Base-by-base conservation (phyloP, 2,797 vertebrate genomes). In the Trichosurus vulpecula region DNA sequence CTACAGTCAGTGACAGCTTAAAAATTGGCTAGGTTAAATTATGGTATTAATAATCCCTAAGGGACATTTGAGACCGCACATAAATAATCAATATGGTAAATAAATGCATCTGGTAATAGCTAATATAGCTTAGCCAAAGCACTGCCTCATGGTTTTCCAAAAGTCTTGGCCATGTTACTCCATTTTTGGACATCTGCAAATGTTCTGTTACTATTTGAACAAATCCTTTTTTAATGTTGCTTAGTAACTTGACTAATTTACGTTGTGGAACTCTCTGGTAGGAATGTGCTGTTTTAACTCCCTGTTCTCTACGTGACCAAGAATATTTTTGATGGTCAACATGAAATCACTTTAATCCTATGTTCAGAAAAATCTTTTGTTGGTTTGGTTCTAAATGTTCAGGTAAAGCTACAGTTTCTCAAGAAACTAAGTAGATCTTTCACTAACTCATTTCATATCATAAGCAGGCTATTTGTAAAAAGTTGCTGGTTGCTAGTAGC, bases 151-250 rank as follows among this genome's bases (percentile, higher is more conserved):
- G 74, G 41, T 87, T 54, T 52, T 90, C 90, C 90, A 90, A 22
- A 90, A 90, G 90, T 52, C 13, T 66, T n/a, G n/a, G 81, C 35
- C 0, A 74, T 93, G 93, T 90, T 81, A 11, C 93, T 57, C 27
- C 54, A 56, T 94, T 90, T 96, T 90, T 93, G 92, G 57, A 87
- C 92, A 66, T 92, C 35, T n/a, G 29, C 94, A 92, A 92, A 94
- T 61, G 91, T n/a, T 29, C 90, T 92, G 41, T 74, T 52, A 96
- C 92, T 52, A 52, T 90, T 90, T 52, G 52, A 54, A 90, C 53
- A 52, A 90, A 54, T 90, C 31, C 53, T 30, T 54, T 90, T 54
- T 90, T 16, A 90, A 90, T 90, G 90, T 90, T 90, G 90, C 90
- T 90, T 54, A 87, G 74, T 87, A 87, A 87, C 74, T 51, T 87